A percentile compares a stretch with the other conserved stretches of the same genome.
Evolutionary conservation across 2,888 invertebrate species (phyloP).

Genomic region (Sinotaia quadrata): DNA sequence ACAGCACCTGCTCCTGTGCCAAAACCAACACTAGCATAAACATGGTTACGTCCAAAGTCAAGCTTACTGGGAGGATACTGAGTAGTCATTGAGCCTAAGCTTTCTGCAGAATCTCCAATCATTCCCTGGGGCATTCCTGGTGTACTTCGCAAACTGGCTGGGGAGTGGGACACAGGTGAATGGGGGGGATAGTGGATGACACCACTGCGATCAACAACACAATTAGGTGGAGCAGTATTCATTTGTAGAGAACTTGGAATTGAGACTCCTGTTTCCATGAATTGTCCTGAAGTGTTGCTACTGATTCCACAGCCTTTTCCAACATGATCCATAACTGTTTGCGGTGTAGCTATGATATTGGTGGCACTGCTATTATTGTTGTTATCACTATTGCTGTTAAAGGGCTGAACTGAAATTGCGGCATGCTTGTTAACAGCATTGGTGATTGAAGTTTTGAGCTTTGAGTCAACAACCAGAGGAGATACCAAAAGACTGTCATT

Average conservation of each 20-base stretch:
- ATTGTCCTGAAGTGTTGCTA: background rate
- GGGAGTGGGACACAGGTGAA: constrained; percentile 28
- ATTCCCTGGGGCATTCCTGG: constrained; percentile 8
- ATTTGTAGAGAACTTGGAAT: background rate
- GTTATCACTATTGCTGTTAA: background rate
- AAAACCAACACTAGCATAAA: background rate
- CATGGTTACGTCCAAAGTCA: constrained; percentile 37
- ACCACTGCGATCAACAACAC: background rate
- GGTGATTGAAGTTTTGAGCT: constrained; percentile 37
- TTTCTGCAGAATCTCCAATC: constrained; percentile 34
- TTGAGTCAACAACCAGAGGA: constrained; percentile 23
- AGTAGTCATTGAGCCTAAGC: constrained; percentile 40
- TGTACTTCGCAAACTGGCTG: constrained; percentile 24
- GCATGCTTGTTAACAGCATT: constrained; percentile 41
- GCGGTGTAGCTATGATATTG: background rate
- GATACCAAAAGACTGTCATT: constrained; percentile 18
- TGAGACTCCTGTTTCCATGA: background rate
- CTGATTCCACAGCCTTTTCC: background rate
- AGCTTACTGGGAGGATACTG: constrained; percentile 41
- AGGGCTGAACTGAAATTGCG: constrained; percentile 5
- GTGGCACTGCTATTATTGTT: background rate
- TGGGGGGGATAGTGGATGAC: constrained; percentile 4
- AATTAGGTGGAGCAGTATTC: background rate
- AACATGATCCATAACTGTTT: background rate
- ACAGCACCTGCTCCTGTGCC: background rate